Evolutionary conservation across 2,113 vertebrate genomes (phyloP), one percentile per base, ranked within the genome.

Genomic region (Zootoca vivipara): DNA sequence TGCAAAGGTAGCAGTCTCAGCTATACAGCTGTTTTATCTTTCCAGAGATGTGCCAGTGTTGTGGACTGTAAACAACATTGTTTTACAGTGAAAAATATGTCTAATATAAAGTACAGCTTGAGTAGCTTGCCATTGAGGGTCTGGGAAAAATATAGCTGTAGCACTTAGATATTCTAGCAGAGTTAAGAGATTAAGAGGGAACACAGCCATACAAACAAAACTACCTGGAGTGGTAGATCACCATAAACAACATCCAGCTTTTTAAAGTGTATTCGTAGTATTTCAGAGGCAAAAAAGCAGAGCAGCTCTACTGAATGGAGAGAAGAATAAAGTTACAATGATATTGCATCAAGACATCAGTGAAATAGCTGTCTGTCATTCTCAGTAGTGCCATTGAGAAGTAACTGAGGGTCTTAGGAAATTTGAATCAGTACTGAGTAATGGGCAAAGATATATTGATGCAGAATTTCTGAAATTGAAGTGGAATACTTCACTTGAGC

Each of bases 241-340:
- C 93, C 94, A 95, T 93, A 92, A 89, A 96, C 96, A 52, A 93
- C 89, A 94, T 96, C 93, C 89, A 86, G 87, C 89, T 5, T 62
- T 20, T 65, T 89, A 30, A 92, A 93, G 94, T 91, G 93, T 95
- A 56, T 89, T 73, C 35, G 92, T 93, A 92, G 95, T 96, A 90
- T 89, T 94, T 89, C 46, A 93, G 24, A 65, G 30, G 94, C 65
- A 95, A 91, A 87, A 65, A 89, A 92, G 94, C 93, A 58, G 89
- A 82, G 93, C 90, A 95, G 96, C 96, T 96, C 95, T 95, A 95
- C 96, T 97, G 97, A 97, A 97, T 97, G 97, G 96, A 96, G 96
- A 93, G 96, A 97, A 97, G 95, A 97, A 97, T 97, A 96, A 35
- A 97, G 96, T 97, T 97, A 96, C 94, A 93, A 80, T 91, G 92